These are phyloP conservation scores for Alligator sinensis DNA, from an alignment of 2,113 vertebrate species.

Conservation along the genomic window DNA sequence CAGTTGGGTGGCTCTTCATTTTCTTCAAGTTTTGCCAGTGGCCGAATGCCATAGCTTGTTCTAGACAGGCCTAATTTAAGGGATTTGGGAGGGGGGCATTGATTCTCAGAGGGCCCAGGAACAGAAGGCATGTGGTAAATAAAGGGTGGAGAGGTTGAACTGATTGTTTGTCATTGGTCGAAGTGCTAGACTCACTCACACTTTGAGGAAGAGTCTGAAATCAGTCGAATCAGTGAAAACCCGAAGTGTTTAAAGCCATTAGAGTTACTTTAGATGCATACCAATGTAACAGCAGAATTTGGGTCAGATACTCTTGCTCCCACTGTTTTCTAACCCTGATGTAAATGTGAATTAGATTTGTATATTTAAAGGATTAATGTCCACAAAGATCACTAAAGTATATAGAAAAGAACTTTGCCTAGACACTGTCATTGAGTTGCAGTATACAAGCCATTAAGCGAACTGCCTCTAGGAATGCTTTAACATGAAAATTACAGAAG, in stretches of 20 bases:
- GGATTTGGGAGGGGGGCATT: not conserved
- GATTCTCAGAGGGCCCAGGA: not conserved
- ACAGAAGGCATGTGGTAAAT: not conserved
- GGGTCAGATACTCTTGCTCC: not conserved
- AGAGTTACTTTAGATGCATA: not conserved
- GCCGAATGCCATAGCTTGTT: not conserved
- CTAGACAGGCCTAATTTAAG: not conserved
- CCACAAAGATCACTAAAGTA: not conserved
- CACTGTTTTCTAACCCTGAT: not conserved
- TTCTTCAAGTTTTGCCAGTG: not conserved
- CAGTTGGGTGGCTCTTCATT: not conserved
- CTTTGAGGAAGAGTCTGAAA: not conserved
- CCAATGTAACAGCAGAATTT: not conserved
- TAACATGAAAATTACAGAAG: accelerated
- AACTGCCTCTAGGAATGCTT: accelerated
- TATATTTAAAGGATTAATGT: not conserved
- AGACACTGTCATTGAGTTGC: not conserved
- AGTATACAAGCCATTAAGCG: not conserved
- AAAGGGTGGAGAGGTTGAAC: too few relatives aligned
- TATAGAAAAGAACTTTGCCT: not conserved
- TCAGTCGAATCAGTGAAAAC: not conserved
- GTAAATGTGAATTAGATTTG: not conserved
- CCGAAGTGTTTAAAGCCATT: not conserved
- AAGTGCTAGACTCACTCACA: not conserved
- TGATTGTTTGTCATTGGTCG: not conserved